phyloP scores from a whole-genome alignment of 2,113 vertebrate species.

The Lipophrys pholis region DNA sequence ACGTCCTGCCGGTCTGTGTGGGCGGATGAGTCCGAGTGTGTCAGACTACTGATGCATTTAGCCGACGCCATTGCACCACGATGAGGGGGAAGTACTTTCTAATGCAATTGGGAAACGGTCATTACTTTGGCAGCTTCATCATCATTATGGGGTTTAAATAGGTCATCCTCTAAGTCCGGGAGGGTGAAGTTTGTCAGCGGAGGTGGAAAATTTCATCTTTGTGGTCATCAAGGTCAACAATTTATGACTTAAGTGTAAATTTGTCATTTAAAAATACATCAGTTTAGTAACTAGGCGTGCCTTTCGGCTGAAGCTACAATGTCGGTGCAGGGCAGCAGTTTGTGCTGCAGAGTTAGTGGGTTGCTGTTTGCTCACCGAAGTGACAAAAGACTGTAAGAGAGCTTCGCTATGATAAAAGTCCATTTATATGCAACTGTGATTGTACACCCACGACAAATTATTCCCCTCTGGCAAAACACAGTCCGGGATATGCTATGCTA shows the following conservation, averaged over 20 bases:
- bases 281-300: constrained; percentile 14
- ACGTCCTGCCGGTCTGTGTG: constrained; percentile 41
- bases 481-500: constrained; percentile 24
- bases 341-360: constrained; percentile 2
- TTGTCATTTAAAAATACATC: constrained; percentile 32
- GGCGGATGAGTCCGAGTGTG: constrained; percentile 57
- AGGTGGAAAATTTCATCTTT: constrained; percentile 13
- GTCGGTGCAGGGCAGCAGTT: constrained; percentile 5
- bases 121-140: constrained; percentile 64
- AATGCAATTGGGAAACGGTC: constrained; percentile 64
- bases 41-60: constrained; percentile 58
- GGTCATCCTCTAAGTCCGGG: constrained; percentile 47
- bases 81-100: constrained; percentile 57
- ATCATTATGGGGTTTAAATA: constrained; percentile 61
- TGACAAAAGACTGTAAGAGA: constrained; percentile 43
- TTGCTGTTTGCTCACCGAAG: constrained; percentile 1
- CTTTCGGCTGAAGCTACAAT: constrained; percentile 23
- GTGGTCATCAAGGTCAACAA: background rate
- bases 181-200: constrained; percentile 25
- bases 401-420: constrained; percentile 58
- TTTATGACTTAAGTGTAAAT: constrained; percentile 22
- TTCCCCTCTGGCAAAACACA: constrained; percentile 51
- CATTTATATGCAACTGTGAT: constrained; percentile 71
- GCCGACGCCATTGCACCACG: constrained; percentile 33
- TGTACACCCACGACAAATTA: constrained; percentile 34